These are phyloP conservation scores for Trichonephila inaurata DNA, from an alignment of 1,140 invertebrate species.

Conservation along the genomic window DNA sequence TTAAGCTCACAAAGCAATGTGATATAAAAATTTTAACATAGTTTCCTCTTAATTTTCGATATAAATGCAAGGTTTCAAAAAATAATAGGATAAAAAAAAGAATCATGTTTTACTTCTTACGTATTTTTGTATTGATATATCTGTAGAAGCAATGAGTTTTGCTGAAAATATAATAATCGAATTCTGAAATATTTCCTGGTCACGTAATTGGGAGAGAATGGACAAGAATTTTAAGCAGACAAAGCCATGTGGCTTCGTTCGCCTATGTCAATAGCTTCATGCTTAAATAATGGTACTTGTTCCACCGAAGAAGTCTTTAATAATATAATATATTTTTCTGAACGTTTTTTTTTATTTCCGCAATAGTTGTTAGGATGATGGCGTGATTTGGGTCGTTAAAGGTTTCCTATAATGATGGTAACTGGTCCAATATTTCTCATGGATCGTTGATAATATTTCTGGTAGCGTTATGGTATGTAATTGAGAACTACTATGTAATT, in stretches of 20 bases:
- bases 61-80: too few relatives aligned
- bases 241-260: neutral
- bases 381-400: conserved; percentile 38
- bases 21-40: too few relatives aligned
- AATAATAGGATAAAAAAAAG: too few relatives aligned
- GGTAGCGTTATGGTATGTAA: neutral
- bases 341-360: neutral
- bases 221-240: conserved; percentile 17
- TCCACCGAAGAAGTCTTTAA: conserved; percentile 12
- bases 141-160: neutral
- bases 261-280: neutral
- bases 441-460: neutral
- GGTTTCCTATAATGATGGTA: neutral
- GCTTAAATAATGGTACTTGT: conserved; percentile 55
- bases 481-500: neutral
- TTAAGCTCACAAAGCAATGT: too few relatives aligned
- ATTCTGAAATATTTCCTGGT: neutral
- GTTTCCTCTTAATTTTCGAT: too few relatives aligned
- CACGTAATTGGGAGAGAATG: neutral
- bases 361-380: neutral
- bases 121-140: too few relatives aligned
- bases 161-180: conserved; percentile 5
- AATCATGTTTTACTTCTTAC: too few relatives aligned
- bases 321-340: conserved; percentile 42
- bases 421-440: neutral